Evolutionary conservation across 2,113 vertebrate species (phyloP).

Genomic region (Coptodon rendalli): DNA sequence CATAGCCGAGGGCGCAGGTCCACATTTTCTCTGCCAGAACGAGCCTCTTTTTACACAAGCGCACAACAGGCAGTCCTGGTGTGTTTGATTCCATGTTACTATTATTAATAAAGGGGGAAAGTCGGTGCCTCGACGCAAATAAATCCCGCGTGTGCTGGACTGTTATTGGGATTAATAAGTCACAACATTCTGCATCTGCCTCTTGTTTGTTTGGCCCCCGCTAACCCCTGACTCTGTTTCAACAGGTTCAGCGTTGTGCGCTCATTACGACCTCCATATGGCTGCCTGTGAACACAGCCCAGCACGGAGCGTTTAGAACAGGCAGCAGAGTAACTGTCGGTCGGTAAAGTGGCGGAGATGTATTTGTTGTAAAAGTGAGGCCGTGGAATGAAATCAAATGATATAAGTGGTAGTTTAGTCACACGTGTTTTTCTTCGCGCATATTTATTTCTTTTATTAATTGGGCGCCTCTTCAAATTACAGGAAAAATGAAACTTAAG

Average conservation of each 20-base stretch:
- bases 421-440: background rate
- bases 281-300: slow-evolving; percentile 39
- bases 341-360: slow-evolving; percentile 36
- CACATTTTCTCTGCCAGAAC: background rate
- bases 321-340: background rate
- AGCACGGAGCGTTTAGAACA: slow-evolving; percentile 11
- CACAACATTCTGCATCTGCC: slow-evolving; percentile 47
- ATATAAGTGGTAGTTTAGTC: background rate
- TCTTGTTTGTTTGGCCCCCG: slow-evolving; percentile 46
- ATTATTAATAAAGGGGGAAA: background rate
- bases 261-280: slow-evolving; percentile 66
- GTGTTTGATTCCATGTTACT: background rate
- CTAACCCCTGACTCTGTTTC: slow-evolving; percentile 18
- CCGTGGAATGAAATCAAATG: background rate
- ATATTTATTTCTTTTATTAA: background rate
- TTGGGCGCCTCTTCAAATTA: background rate
- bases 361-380: slow-evolving; percentile 36
- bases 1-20: background rate
- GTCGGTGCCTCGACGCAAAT: background rate
- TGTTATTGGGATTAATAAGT: slow-evolving; percentile 50
- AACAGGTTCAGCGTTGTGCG: slow-evolving; percentile 60
- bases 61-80: background rate
- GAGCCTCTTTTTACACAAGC: background rate
- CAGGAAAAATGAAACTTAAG: slow-evolving; percentile 7
- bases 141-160: slow-evolving; percentile 8